Conservation (phyloP, 2,888 invertebrate genomes). For the Sphaeridia pumilis region DNA sequence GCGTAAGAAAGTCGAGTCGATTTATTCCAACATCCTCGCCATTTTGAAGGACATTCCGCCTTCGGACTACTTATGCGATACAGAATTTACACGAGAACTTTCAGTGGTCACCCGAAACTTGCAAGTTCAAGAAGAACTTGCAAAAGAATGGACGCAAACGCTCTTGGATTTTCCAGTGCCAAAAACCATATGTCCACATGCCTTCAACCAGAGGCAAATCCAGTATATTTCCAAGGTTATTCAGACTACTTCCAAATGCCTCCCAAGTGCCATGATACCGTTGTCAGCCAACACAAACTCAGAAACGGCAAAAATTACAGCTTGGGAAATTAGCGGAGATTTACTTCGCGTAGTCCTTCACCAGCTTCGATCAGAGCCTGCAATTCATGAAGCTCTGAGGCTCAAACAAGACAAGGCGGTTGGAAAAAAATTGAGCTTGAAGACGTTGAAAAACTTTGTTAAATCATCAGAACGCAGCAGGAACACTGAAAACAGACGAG, state of each 20-base stretch:
- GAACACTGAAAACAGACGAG: neutral
- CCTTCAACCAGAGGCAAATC: constrained; percentile 30
- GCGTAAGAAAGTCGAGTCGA: constrained; percentile 16
- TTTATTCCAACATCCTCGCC: constrained; percentile 29
- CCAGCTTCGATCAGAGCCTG: constrained; percentile 32
- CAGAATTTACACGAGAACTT: constrained; percentile 20
- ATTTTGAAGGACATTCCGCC: constrained; percentile 21
- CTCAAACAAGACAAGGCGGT: constrained; percentile 11
- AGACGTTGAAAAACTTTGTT: constrained; percentile 4
- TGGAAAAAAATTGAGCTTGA: constrained; percentile 19
- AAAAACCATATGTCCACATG: constrained; percentile 30
- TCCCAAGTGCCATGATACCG: constrained; percentile 20
- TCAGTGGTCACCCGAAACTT: constrained; percentile 18
- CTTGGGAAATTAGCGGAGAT: constrained; percentile 35
- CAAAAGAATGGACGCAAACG: constrained; percentile 21
- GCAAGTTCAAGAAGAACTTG: constrained; percentile 30
- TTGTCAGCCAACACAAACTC: neutral
- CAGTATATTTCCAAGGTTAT: constrained; percentile 29
- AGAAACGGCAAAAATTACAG: constrained; percentile 15
- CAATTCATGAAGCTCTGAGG: constrained; percentile 14
- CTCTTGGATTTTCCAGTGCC: constrained; percentile 24
- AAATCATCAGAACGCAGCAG: neutral
- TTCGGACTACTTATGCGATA: constrained; percentile 20
- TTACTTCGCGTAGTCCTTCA: constrained; percentile 29
- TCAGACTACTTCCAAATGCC: constrained; percentile 20